phyloP scores from a whole-genome alignment of 2,888 invertebrate species.

The Caenorhabditis virilis region DNA sequence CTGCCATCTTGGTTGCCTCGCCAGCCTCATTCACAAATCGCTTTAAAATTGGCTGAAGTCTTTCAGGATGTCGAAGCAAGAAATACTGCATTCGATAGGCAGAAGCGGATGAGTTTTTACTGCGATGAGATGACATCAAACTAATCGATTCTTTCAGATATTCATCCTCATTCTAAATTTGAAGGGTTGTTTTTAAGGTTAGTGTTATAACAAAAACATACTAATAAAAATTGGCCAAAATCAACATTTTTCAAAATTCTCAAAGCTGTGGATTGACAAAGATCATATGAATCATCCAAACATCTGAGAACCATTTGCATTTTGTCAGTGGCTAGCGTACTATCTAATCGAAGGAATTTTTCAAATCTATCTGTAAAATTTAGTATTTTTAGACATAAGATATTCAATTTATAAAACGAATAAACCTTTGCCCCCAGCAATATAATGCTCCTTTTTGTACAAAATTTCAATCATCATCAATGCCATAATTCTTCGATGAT shows the following conservation, averaged over 20 bases:
- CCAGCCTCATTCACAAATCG: slow-evolving; percentile 7
- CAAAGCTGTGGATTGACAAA: slow-evolving; percentile 35
- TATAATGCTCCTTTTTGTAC: slow-evolving; percentile 26
- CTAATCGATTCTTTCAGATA: slow-evolving; percentile 8
- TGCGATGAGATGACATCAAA: slow-evolving; percentile 8
- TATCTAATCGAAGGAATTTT: slow-evolving; percentile 16
- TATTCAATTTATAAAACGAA: background rate
- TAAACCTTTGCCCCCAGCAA: slow-evolving; percentile 26
- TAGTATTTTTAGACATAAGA: background rate
- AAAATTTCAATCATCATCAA: slow-evolving; percentile 38
- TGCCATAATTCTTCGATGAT: slow-evolving; percentile 43
- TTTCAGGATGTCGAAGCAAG: slow-evolving; percentile 13
- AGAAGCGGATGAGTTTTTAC: slow-evolving; percentile 13
- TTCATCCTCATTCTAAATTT: slow-evolving; percentile 8
- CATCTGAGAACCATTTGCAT: slow-evolving; percentile 24
- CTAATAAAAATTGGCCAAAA: slow-evolving; percentile 17
- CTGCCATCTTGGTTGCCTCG: background rate
- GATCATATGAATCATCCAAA: slow-evolving; percentile 47
- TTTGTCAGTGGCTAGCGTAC: slow-evolving; percentile 23
- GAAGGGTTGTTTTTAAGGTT: background rate
- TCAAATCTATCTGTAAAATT: slow-evolving; percentile 15
- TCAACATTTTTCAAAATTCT: slow-evolving; percentile 19
- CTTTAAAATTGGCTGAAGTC: slow-evolving; percentile 7
- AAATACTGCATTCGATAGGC: slow-evolving; percentile 39
- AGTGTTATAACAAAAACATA: no score